These are phyloP conservation scores for Drymonia ruficornis DNA, from an alignment of 2,888 invertebrate genomes.

Conservation along the genomic window DNA sequence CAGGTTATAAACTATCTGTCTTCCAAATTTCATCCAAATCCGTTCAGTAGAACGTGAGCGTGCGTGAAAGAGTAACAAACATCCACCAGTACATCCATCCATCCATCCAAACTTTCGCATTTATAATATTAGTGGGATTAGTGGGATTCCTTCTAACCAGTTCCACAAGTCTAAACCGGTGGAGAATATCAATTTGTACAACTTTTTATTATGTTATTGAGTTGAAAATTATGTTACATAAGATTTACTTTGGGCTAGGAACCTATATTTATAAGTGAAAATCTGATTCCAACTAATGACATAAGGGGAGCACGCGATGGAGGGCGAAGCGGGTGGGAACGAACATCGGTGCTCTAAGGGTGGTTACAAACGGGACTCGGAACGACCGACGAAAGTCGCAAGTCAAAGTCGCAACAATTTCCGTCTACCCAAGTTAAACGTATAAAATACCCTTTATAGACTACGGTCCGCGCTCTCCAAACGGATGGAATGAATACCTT, in stretches of 20 bases:
- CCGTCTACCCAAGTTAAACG: not conserved
- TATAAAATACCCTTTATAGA: not conserved
- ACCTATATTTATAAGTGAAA: constrained; percentile 20
- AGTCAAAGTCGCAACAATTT: not conserved
- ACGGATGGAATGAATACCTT: not conserved
- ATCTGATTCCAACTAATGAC: constrained; percentile 39
- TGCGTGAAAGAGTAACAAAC: too few species aligned
- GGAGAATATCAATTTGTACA: too few species aligned
- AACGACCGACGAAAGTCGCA: not conserved
- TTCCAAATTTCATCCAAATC: too few species aligned
- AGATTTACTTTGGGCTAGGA: not conserved
- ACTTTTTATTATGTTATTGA: not conserved
- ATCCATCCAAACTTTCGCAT: too few species aligned
- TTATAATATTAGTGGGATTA: too few species aligned
- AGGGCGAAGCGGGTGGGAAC: constrained; percentile 11
- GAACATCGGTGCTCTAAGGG: constrained; percentile 15
- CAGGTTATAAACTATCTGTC: too few species aligned
- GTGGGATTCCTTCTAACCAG: not conserved
- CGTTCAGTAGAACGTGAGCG: too few species aligned
- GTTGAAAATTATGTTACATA: not conserved
- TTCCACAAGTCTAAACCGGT: too few species aligned
- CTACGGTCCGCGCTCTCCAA: not conserved
- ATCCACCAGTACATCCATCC: too few species aligned
- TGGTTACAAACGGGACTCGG: not conserved
- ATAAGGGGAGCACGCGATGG: constrained; percentile 28